Conservation (phyloP, 2,888 invertebrate genomes). For the Leptopilina myrica region DNA sequence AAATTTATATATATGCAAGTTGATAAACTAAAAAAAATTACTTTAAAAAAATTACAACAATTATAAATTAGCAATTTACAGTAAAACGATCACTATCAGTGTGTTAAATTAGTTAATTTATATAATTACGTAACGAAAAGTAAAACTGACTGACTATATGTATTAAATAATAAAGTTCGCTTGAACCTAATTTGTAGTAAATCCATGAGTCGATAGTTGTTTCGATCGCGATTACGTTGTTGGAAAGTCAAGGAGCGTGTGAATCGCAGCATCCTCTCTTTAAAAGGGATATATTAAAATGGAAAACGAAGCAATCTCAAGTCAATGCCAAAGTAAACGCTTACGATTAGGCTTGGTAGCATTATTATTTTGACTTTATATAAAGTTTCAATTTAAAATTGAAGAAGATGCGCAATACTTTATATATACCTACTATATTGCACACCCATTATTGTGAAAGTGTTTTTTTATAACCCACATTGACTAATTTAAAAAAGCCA, state of each 20-base stretch:
- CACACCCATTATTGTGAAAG: not conserved
- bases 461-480: not conserved
- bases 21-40: no score
- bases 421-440: no score
- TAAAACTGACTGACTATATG: not conserved
- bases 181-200: constrained; percentile 30
- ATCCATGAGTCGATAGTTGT: constrained; percentile 32
- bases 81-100: not conserved
- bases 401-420: not conserved
- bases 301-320: constrained; percentile 40
- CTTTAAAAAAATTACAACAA: not conserved
- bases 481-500: not conserved
- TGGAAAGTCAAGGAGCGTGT: constrained; percentile 59
- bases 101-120: constrained; percentile 9
- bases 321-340: constrained; percentile 52
- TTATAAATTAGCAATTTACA: not conserved
- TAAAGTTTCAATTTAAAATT: not conserved
- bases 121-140: constrained; percentile 22
- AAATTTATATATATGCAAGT: no score
- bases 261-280: constrained; percentile 56
- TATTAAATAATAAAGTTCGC: constrained; percentile 30
- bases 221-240: constrained; percentile 30
- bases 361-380: not conserved
- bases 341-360: constrained; percentile 7
- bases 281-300: constrained; percentile 53